Percentiles rank a stretch among this genome's conserved stretches.
Evolutionary conservation across 2,113 vertebrate genomes (phyloP).

Genomic region (Planiliza haematocheilus): DNA sequence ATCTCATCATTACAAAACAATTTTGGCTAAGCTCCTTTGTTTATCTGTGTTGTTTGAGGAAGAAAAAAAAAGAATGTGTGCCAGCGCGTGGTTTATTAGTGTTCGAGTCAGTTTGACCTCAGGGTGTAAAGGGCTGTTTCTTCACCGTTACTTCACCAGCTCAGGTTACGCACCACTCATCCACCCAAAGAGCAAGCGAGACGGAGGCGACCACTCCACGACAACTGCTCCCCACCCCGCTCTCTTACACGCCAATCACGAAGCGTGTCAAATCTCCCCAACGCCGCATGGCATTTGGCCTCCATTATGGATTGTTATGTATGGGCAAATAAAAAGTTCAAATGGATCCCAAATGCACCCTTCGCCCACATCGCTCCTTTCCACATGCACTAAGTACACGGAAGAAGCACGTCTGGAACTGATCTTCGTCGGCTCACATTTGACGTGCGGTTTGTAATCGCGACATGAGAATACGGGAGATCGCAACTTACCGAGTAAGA

Average conservation of each 20-base stretch:
- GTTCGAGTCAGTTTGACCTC: slow-evolving; percentile 75
- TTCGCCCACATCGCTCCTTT: background rate
- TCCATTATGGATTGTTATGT: slow-evolving; percentile 43
- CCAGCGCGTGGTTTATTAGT: slow-evolving; percentile 65
- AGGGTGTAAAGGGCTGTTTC: slow-evolving; percentile 69
- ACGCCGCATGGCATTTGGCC: slow-evolving; percentile 59
- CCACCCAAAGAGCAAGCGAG: slow-evolving; percentile 30
- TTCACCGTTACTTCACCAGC: slow-evolving; percentile 65
- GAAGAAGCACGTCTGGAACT: slow-evolving; percentile 5
- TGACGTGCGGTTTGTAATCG: slow-evolving; percentile 10
- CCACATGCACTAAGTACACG: background rate
- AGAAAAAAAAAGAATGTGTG: slow-evolving; percentile 58
- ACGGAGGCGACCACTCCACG: slow-evolving; percentile 13
- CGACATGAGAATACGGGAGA: slow-evolving; percentile 14
- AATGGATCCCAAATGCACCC: slow-evolving; percentile 38
- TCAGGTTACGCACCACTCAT: slow-evolving; percentile 67
- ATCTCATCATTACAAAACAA: background rate
- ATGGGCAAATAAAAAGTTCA: slow-evolving; percentile 51
- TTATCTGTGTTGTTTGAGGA: slow-evolving; percentile 12
- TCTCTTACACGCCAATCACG: slow-evolving; percentile 28
- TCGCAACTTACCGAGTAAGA: background rate
- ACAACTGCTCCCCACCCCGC: slow-evolving; percentile 1
- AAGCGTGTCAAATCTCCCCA: slow-evolving; percentile 33
- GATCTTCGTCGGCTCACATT: slow-evolving; percentile 5
- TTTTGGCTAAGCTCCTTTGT: slow-evolving; percentile 11